Evolutionary conservation across 2,113 vertebrate species (phyloP).

Genomic region (Sinocyclocheilus anophthalmus): DNA sequence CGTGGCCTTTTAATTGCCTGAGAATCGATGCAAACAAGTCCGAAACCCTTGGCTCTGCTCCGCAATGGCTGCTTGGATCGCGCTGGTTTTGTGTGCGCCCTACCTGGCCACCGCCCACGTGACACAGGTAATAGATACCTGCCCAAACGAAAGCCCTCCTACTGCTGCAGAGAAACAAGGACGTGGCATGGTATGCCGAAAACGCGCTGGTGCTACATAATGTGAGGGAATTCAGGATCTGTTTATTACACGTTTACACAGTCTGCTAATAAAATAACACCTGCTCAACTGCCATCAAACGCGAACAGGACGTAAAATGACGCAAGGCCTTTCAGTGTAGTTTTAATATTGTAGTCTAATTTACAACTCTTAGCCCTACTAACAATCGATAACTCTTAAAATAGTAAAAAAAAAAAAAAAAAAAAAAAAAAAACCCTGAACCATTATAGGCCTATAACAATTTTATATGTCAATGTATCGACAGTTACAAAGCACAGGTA

Average conservation of each 20-base stretch:
- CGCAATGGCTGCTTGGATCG: conserved; percentile 85
- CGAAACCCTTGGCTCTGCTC: conserved; percentile 75
- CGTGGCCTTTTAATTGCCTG: conserved; percentile 65
- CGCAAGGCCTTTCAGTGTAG: not conserved
- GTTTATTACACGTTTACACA: conserved; percentile 7
- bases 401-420: too few relatives aligned
- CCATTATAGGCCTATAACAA: not conserved
- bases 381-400: not conserved
- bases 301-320: not conserved
- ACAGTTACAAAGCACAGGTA: not conserved
- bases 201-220: not conserved
- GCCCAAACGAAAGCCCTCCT: conserved; percentile 74
- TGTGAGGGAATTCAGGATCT: conserved; percentile 31
- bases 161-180: conserved; percentile 77
- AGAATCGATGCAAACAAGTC: conserved; percentile 67
- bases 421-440: too few relatives aligned
- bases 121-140: conserved; percentile 89
- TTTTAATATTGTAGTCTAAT: not conserved
- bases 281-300: not conserved
- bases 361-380: not conserved
- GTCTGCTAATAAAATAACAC: conserved; percentile 4
- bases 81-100: conserved; percentile 71
- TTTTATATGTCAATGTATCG: too few relatives aligned
- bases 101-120: conserved; percentile 86
- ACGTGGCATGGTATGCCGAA: conserved; percentile 80